phyloP scores from a whole-genome alignment of 2,888 invertebrate species.

The Latheticus oryzae region DNA sequence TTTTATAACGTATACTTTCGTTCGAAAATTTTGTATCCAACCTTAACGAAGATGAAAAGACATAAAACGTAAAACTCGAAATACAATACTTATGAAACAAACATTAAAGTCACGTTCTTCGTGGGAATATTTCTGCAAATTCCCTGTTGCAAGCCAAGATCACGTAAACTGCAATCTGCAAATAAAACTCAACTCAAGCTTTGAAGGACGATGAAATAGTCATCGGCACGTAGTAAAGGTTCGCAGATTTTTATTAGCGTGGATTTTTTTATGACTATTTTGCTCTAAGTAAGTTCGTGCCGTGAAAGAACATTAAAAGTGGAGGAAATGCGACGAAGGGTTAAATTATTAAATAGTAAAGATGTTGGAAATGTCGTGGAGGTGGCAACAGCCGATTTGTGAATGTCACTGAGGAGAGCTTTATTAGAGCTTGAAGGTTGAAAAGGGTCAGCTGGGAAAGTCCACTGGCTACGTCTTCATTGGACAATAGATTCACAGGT shows the following conservation, averaged over 20 bases:
- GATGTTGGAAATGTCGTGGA: not conserved
- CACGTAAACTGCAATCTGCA: conserved; percentile 38
- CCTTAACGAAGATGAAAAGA: conserved; percentile 7
- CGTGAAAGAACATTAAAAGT: no score
- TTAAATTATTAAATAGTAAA: not conserved
- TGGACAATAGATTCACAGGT: no score
- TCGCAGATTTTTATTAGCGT: conserved; percentile 20
- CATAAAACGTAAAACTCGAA: not conserved
- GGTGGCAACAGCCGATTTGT: conserved; percentile 29
- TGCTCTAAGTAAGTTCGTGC: conserved; percentile 2
- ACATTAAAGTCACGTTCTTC: conserved; percentile 34
- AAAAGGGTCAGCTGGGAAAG: no score
- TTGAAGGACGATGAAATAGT: conserved; percentile 29
- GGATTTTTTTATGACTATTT: conserved; percentile 13
- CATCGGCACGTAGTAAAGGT: conserved; percentile 33
- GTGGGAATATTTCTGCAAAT: conserved; percentile 30
- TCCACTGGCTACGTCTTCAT: no score
- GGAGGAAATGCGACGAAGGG: no score
- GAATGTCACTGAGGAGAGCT: no score
- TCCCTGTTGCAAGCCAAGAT: conserved; percentile 28
- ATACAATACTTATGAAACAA: conserved; percentile 15
- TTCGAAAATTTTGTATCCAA: not conserved
- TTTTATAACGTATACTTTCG: conserved; percentile 1
- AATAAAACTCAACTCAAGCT: conserved; percentile 23
- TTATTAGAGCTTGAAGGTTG: no score